Evolutionary conservation across 2,888 invertebrate species (phyloP), one percentile per base, ranked within the genome.

Genomic region (Nomada goodeniana): DNA sequence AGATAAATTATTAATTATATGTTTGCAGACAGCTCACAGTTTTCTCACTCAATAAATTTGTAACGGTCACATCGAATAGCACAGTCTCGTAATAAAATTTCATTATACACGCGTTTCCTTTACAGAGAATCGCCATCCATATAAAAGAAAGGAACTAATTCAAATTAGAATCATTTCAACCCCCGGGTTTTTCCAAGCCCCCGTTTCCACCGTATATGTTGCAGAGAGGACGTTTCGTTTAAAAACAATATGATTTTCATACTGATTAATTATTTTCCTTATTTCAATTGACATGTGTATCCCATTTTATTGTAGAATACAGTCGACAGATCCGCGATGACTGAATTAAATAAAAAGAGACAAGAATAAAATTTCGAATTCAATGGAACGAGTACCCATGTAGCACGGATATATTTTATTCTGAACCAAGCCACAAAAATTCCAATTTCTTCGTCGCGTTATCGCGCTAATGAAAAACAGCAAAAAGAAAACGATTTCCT

Each of bases 181-280:
- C 76, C 76, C 76, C 70, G 64, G 64, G 23, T 59, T 64, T n/a
- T 29, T 20, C 15, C 23, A 61, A 15, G 13, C 47, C 65, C 50
- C n/a, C 15, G 15, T 60, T 36, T 61, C 71, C 70, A 42, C n/a
- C 71, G n/a, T 18, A 26, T 2, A 44, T 50, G 42, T 71, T 29
- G 50, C 78, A 67, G 15, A 47, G 50, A 71, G 50, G 69, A 65
- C 59, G 57, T 23, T 15, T 59, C 15, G 50, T 15, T 44, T 5
- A 64, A 76, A 59, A 44, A 52, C n/a, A 26, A 7, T 36, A 36
- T 7, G 7, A 9, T 36, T 36, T 36, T 36, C 36, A 7, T 36
- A 36, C 36, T 36, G 36, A 7, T 36, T 36, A 36, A 36, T 36
- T 36, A 36, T 36, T 36, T 36, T 36, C 36, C 36, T 36, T 36